Base-by-base conservation (phyloP, 2,797 vertebrate species). In the Hyperoplus lanceolatus region DNA sequence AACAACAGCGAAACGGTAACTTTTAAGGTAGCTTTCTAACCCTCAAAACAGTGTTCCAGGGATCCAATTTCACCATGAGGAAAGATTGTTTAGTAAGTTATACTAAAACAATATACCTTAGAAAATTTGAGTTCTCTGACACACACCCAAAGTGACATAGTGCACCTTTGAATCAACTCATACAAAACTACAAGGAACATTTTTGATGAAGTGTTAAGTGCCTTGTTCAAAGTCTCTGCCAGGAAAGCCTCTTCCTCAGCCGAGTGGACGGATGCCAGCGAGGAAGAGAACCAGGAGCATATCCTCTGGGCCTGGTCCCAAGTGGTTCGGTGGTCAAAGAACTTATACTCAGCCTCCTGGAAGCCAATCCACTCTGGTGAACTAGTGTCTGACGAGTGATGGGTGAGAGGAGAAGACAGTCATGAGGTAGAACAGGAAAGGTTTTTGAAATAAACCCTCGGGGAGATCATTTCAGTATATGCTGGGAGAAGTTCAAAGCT, bases 271-370 rank as follows among this genome's bases (percentile, higher is more conserved):
- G 98, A 99, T 0, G 93, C 94, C 87, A 99, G 93, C 3, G 97
- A 96, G 0, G 97, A 96, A 9, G 93, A 90, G 81, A 96, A 96
- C 98, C 97, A 99, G 42, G 96, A 95, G 92, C 98, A 99, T 94
- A 99, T 97, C 76, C 96, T 96, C 91, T 96, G 95, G 0, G 98
- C 98, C 90, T 99, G 98, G n/a, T 94, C 89, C 98, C 98, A 99
- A 0, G 95, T 98, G 54, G 96, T 96, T 69, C 96, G 97, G 83
- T 98, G 97, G 90, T 98, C 96, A 0, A 97, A 99, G 88, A 99
- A 97, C 87, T 96, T 98, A 91, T 99, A 99, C 72, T 99, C 96
- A 0, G 97, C 96, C 67, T 97, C 96, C 92, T 97, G 95, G 89
- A 96, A 98, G 53, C 88, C 92, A 55, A 98, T 88, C 98, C 98